Conservation (phyloP, 2,888 invertebrate genomes). For the Drosophila hamatofila region DNA sequence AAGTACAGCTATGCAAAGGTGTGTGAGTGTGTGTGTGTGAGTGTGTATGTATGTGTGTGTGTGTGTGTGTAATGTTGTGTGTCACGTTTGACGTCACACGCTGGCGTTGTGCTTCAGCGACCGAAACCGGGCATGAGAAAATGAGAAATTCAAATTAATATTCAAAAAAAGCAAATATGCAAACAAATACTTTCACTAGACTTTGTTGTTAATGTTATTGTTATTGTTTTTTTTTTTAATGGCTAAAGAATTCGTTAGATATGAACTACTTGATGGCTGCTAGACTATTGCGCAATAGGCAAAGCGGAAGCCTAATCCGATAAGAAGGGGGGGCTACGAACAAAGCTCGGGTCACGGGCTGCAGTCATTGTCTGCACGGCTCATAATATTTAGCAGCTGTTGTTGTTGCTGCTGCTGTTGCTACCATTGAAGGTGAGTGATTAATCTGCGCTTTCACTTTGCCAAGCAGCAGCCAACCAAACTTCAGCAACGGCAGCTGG, state of each 20-base stretch:
- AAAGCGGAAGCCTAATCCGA: constrained; percentile 17
- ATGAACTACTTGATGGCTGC: constrained; percentile 13
- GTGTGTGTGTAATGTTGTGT: constrained; percentile 35
- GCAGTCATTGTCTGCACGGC: constrained; percentile 24
- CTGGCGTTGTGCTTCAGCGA: constrained; percentile 50
- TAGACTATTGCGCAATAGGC: constrained; percentile 45
- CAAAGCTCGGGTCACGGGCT: constrained; percentile 27
- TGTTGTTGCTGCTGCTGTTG: constrained; percentile 29
- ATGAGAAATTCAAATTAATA: constrained; percentile 65
- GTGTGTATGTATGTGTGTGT: constrained; percentile 15
- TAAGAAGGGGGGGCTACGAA: constrained; percentile 23
- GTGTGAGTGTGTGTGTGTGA: background rate
- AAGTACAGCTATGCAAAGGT: constrained; percentile 22
- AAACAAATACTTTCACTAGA: constrained; percentile 70
- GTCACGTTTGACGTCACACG: constrained; percentile 71
- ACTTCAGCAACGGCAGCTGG: constrained; percentile 12
- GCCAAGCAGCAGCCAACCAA: constrained; percentile 43
- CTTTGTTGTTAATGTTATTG: constrained; percentile 4
- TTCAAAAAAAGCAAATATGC: constrained; percentile 45
- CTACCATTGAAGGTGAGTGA: constrained; percentile 54
- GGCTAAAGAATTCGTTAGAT: constrained; percentile 44
- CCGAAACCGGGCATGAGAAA: constrained; percentile 53
- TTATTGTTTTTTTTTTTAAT: constrained; percentile 2
- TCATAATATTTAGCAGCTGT: constrained; percentile 46
- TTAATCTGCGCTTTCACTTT: constrained; percentile 79